Evolutionary conservation across 37 sponge, comb jelly and placozoan genomes (phyloP), one percentile per base, ranked within the genome.

Genomic region (Chondrosia reniformis): DNA sequence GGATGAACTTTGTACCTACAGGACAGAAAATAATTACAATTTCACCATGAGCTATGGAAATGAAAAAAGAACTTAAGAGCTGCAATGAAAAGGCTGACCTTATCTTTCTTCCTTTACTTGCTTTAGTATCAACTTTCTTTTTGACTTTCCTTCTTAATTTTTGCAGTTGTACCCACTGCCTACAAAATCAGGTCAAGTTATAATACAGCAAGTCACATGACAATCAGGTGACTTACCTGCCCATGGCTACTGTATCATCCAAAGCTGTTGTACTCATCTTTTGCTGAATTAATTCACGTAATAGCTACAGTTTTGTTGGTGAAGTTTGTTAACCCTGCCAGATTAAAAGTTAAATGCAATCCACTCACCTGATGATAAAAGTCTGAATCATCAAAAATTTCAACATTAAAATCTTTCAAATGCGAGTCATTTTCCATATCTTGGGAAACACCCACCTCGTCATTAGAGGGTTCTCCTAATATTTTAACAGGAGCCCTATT

Each of bases 321-420:
- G 63, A 42, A 4, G 30, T 33, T 81, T 15, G 28, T 45, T 33
- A 33, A n/a, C n/a, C n/a, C n/a, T n/a, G n/a, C n/a, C n/a, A n/a
- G n/a, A n/a, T n/a, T n/a, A 17, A 30, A 42, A 28, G 66, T 12
- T 15, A 46, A 13, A 15, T 33, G 30, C 46, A 22, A 78, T 28
- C n/a, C 1, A 42, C 79, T 45, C 31, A 93, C 94, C 76, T 94
- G 97, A 75, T 96, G 97, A 58, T 96, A 96, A 57, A 96, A 96
- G 69, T 96, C 97, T 40, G 81, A 81, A 31, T 96, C 97, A 87
- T 96, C 94, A 90, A 89, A 96, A 28, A 92, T 93, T 74, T 96
- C 89, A 12, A 84, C 83, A 76, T 93, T 81, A 78, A 79, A 84
- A 34, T 82, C 81, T 32, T 56, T 80, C 32, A 96, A 74, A 41